Evolutionary conservation across 2,797 vertebrate species (phyloP), one percentile per base, ranked within the genome.

Genomic region (Molothrus ater): DNA sequence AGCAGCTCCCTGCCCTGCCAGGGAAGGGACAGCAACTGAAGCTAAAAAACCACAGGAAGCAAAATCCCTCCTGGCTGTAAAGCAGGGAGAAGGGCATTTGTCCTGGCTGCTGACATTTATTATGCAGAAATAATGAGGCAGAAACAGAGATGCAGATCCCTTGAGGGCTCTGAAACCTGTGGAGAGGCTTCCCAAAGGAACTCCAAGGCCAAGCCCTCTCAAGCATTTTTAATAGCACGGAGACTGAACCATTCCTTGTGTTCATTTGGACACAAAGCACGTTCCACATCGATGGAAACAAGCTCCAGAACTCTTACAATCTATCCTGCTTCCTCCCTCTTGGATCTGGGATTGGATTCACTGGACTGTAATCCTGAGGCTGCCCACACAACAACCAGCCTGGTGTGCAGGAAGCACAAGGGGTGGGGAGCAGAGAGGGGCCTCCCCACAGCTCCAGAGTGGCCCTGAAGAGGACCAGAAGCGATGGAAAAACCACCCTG

Each of bases 111-210:
- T 89, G 48, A 36, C 60, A 78, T 88, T 88, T 71, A 53, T 64
- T 53, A 74, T 34, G 71, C 56, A 82, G 74, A 89, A 92, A 91
- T 71, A 94, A 93, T 57, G 48, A 61, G 66, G 72, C 38, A 88
- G 57, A 76, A 80, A 91, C 8, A 88, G 60, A 87, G 45, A 43
- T 47, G 31, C 3, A 2, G 18, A 12, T 92, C 61, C 38, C 65
- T 47, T 50, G n/a, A 90, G 38, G 47, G 32, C 45, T 29, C 38
- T 60, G 61, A 88, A 91, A 75, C 18, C 54, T 66, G 34, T n/a
- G 38, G 76, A 88, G 48, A 73, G 16, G 40, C 56, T 89, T 66
- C 40, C 56, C 74, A 82, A 66, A 56, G 56, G 48, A 85, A 40
- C 25, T 45, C 34, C 32, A 40, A 74, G 65, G 82, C 69, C 3